Evolutionary conservation across 1,140 invertebrate species (phyloP), one percentile per base, ranked within the genome.

Genomic region (Cydia fagiglandana): DNA sequence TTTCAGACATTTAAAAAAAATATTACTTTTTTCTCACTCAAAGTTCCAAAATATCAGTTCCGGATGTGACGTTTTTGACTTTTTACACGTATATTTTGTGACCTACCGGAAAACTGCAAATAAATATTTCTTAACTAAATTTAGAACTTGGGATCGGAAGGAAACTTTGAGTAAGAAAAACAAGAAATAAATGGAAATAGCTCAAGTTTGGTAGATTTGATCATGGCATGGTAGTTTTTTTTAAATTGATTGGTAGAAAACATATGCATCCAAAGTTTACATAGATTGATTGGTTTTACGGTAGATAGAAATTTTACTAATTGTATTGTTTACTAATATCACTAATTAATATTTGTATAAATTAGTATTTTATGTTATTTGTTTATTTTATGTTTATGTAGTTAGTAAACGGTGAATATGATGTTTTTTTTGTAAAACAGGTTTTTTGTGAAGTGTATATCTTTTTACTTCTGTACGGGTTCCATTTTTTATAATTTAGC

Each of bases 351-450:
- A 24, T 53, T 17, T 17, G 1, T 50, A 50, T 61, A 12, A 61
- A 56, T 15, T 56, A 56, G 53, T 9, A 24, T 61, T 61, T 61
- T n/a, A 34, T 34, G 34, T 34, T 34, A 34, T 34, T 56, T n/a
- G 5, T n/a, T 17, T 2, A 17, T 56, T 56, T 5, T 17, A 9
- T 61, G 56, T 61, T 0, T 56, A 12, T 61, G 56, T 61, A 61
- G 20, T 61, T 61, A 61, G 56, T 24, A 53, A 17, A 2, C 47
- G 28, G 20, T 73, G n/a, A 68, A 64, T 74, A 79, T 47, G 68
- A 50, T 74, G 24, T 76, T 47, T 17, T 5, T 53, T 7, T 53
- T n/a, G 3, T 53, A n/a, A 6, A 9, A 17, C 13, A n/a, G 12
- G 15, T 17, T 17, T 47, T 53, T 53, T 53, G 15, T 17, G n/a